Conservation (phyloP, 2,113 vertebrate genomes). For the Struthio camelus region DNA sequence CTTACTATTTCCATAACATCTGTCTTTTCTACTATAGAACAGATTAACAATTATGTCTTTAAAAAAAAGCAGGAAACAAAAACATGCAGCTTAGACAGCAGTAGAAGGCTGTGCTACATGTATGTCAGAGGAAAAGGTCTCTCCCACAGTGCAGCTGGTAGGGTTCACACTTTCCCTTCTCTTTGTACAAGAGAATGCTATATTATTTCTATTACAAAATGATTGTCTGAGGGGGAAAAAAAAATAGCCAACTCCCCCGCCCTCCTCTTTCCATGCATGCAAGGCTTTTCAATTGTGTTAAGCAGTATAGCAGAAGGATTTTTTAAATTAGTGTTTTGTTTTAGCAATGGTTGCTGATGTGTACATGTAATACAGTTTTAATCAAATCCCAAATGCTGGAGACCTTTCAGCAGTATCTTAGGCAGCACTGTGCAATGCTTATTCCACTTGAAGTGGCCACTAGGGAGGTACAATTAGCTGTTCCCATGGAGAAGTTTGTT, state of each 20-base stretch:
- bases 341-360: conserved; percentile 76
- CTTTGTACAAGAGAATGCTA: conserved; percentile 8
- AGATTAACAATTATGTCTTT: conserved; percentile 73
- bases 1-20: conserved; percentile 79
- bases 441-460: conserved; percentile 89
- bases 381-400: conserved; percentile 82
- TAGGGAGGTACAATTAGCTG: conserved; percentile 91
- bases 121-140: conserved; percentile 45
- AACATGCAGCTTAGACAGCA: background rate
- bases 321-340: conserved; percentile 78
- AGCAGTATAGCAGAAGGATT: conserved; percentile 66
- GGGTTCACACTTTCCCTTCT: conserved; percentile 41
- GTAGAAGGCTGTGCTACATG: conserved; percentile 1
- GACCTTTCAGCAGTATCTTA: conserved; percentile 81
- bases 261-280: conserved; percentile 1
- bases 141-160: conserved; percentile 49
- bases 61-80: background rate
- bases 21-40: conserved; percentile 76
- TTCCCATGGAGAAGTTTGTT: conserved; percentile 92
- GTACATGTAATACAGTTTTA: conserved; percentile 79
- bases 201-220: conserved; percentile 46
- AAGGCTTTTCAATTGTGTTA: conserved; percentile 63
- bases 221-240: background rate
- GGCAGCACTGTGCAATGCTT: conserved; percentile 80
- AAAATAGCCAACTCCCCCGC: background rate